Percentiles rank a stretch among this genome's conserved stretches.
phyloP scores from a whole-genome alignment of 2,888 invertebrate genomes.

The Eretmocerus hayati region DNA sequence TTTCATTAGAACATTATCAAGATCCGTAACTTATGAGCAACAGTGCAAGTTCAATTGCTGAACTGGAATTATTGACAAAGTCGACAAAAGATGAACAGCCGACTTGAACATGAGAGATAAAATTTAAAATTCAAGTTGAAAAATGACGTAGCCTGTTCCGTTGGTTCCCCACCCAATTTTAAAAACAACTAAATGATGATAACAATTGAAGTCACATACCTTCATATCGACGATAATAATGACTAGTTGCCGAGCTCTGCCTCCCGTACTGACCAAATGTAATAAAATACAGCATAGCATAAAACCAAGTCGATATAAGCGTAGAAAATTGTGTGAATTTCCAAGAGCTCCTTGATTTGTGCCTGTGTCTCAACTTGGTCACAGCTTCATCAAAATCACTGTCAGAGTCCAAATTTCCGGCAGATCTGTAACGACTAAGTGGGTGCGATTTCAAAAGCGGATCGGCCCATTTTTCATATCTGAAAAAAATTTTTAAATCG shows the following conservation, averaged over 20 bases:
- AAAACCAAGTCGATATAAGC: constrained; percentile 27
- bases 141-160: too few relatives aligned
- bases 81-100: too few relatives aligned
- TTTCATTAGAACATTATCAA: too few relatives aligned
- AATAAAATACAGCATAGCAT: constrained; percentile 28
- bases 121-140: too few relatives aligned
- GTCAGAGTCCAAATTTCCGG: constrained; percentile 32
- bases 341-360: constrained; percentile 26
- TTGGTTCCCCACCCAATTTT: too few relatives aligned
- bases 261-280: constrained; percentile 29
- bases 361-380: constrained; percentile 15
- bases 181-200: too few relatives aligned
- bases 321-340: constrained; percentile 25
- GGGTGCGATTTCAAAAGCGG: constrained; percentile 11
- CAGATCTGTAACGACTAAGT: constrained; percentile 4
- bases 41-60: too few relatives aligned
- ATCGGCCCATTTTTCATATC: constrained; percentile 22
- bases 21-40: too few relatives aligned
- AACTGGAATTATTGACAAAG: too few relatives aligned
- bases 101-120: too few relatives aligned
- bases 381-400: constrained; percentile 34
- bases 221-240: constrained; percentile 30
- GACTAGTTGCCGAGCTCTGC: constrained; percentile 27
- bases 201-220: constrained; percentile 23
- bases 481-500: constrained; percentile 9